Evolutionary conservation across 1,140 invertebrate species (phyloP).

Genomic region (Akabosia matsudoensis): DNA sequence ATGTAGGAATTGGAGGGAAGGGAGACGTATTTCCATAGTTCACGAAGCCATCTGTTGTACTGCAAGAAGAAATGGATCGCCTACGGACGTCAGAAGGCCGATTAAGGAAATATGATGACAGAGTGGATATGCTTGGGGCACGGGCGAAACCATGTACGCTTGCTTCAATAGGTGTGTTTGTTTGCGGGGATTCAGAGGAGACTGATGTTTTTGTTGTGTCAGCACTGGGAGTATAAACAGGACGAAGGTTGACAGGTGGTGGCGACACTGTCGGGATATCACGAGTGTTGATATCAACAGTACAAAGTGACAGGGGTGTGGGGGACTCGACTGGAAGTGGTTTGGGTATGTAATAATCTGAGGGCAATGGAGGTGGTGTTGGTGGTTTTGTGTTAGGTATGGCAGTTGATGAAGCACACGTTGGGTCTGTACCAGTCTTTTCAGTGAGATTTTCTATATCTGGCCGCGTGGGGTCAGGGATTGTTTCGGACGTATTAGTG

Average conservation of each 20-base stretch:
- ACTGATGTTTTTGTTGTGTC: constrained; percentile 5
- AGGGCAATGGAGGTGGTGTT: constrained; percentile 22
- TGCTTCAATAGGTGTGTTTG: neutral
- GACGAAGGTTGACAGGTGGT: constrained; percentile 22
- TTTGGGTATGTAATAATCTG: neutral
- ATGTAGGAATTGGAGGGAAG: neutral
- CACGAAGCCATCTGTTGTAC: neutral
- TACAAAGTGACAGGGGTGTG: neutral
- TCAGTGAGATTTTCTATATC: too few relatives aligned
- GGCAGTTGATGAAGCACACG: neutral
- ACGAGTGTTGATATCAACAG: too few relatives aligned
- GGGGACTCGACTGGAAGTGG: neutral
- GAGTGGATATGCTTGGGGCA: constrained; percentile 20
- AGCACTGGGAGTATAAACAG: neutral
- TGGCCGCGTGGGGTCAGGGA: constrained; percentile 5
- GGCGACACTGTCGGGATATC: constrained; percentile 2
- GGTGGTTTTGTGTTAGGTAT: constrained; percentile 15
- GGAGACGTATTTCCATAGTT: neutral
- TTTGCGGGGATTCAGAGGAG: neutral
- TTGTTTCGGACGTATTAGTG: neutral
- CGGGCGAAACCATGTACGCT: neutral
- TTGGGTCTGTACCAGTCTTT: neutral
- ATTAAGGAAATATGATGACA: constrained; percentile 27
- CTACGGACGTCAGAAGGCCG: neutral
- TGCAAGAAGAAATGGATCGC: neutral